Percentiles rank a stretch among this genome's conserved stretches.
Evolutionary conservation across 2,797 vertebrate species (phyloP).

Genomic region (Epinephelus coioides): DNA sequence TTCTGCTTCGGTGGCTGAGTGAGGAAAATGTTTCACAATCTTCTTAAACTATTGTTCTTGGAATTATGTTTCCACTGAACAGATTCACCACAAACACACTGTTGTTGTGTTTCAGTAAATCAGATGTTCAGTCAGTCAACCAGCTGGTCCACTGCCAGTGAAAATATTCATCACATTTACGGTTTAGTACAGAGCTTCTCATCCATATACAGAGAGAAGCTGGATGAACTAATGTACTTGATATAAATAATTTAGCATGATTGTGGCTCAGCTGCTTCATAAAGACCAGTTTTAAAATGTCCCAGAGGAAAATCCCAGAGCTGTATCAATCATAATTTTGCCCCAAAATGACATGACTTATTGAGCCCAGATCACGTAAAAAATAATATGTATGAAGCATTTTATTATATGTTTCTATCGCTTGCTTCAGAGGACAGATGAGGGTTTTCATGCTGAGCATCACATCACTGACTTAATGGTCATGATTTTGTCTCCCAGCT

Average conservation of each 20-base stretch:
- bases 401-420: not conserved
- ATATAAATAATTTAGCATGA: slow-evolving; percentile 56
- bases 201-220: not conserved
- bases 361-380: not conserved
- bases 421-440: not conserved
- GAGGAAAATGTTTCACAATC: slow-evolving; percentile 17
- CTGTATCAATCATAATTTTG: not conserved
- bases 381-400: not conserved
- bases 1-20: not conserved
- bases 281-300: not conserved
- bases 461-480: not conserved
- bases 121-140: not conserved
- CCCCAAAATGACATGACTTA: not conserved
- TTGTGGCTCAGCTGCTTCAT: slow-evolving; percentile 18
- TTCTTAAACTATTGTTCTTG: not conserved
- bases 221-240: slow-evolving; percentile 36
- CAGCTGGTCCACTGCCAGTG: slow-evolving; percentile 54
- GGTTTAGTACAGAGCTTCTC: slow-evolving; percentile 5
- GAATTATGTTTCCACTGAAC: not conserved
- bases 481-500: slow-evolving; percentile 21
- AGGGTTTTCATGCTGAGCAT: not conserved
- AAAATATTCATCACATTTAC: slow-evolving; percentile 40
- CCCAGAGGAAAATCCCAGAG: not conserved
- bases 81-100: not conserved
- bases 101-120: slow-evolving; percentile 9